A percentile compares a stretch with the other conserved stretches of the same genome.
These are phyloP conservation scores for Protonemura montana DNA, from an alignment of 2,888 invertebrate species.

Conservation along the genomic window DNA sequence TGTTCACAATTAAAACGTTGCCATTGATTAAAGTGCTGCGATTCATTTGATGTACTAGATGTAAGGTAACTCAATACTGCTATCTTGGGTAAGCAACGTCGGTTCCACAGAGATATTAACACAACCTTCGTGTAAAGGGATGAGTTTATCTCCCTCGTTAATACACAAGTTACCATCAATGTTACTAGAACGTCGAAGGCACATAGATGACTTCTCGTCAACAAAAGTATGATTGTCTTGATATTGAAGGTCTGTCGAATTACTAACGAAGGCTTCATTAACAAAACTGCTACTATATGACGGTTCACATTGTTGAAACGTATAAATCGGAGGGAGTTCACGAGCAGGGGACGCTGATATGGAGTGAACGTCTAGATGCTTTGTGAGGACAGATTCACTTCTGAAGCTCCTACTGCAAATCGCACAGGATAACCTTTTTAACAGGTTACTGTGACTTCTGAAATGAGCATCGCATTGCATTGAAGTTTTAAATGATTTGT, in stretches of 20 bases:
- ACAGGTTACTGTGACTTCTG: slow-evolving; percentile 33
- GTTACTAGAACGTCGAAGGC: slow-evolving; percentile 33
- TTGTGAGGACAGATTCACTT: slow-evolving; percentile 44
- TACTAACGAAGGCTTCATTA: not conserved
- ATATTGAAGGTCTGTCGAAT: not conserved
- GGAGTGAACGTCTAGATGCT: slow-evolving; percentile 41
- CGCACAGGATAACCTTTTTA: slow-evolving; percentile 43
- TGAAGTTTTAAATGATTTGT: slow-evolving; percentile 42
- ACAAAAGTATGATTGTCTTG: not conserved
- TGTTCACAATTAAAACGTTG: not conserved
- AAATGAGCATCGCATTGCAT: slow-evolving; percentile 35
- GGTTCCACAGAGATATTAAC: not conserved
- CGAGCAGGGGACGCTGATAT: not conserved
- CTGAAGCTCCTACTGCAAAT: slow-evolving; percentile 45
- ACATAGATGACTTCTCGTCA: not conserved
- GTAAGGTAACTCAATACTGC: not conserved
- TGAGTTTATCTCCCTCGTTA: slow-evolving; percentile 30
- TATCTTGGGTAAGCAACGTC: not conserved
- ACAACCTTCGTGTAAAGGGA: not conserved
- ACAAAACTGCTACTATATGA: not conserved
- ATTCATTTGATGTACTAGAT: not conserved
- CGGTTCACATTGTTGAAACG: slow-evolving; percentile 43
- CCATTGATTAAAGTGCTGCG: not conserved
- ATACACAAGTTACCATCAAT: slow-evolving; percentile 46
- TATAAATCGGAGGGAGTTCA: slow-evolving; percentile 41